Conservation (phyloP, 2,888 invertebrate genomes). For the Heliconius aoede region DNA sequence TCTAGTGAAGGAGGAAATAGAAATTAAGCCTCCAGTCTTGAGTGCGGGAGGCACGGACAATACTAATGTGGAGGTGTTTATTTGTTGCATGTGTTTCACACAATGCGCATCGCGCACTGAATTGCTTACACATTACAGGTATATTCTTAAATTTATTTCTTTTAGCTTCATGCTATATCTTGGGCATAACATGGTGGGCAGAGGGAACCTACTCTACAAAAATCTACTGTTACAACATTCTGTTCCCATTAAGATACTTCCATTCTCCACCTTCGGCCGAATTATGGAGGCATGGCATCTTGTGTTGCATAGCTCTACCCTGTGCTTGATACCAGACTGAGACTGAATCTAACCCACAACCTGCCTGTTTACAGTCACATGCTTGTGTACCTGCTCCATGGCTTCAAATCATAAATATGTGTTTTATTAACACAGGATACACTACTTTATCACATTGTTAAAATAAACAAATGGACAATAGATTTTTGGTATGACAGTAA, state of each 20-base stretch:
- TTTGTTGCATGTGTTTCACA: constrained; percentile 74
- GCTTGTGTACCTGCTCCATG: neutral
- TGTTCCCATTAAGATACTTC: neutral
- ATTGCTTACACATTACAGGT: constrained; percentile 76
- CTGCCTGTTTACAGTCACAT: neutral
- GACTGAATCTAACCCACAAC: neutral
- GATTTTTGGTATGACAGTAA: too few species aligned
- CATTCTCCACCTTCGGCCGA: neutral
- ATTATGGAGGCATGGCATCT: neutral
- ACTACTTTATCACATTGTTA: too few species aligned
- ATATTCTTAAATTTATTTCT: constrained; percentile 37
- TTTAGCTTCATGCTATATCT: neutral
- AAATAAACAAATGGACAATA: too few species aligned
- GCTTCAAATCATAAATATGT: neutral
- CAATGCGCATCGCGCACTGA: constrained; percentile 60
- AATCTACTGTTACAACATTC: neutral
- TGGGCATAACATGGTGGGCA: neutral
- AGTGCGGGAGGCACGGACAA: neutral
- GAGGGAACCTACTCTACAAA: neutral
- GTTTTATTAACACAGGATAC: too few species aligned
- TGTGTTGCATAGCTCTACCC: neutral
- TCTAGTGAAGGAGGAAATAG: constrained; percentile 55
- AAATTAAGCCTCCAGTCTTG: constrained; percentile 43
- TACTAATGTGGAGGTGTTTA: constrained; percentile 51
- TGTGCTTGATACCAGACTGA: neutral